Base-by-base conservation (phyloP, 1,140 invertebrate species). In the Drosophila ananassae region DNA sequence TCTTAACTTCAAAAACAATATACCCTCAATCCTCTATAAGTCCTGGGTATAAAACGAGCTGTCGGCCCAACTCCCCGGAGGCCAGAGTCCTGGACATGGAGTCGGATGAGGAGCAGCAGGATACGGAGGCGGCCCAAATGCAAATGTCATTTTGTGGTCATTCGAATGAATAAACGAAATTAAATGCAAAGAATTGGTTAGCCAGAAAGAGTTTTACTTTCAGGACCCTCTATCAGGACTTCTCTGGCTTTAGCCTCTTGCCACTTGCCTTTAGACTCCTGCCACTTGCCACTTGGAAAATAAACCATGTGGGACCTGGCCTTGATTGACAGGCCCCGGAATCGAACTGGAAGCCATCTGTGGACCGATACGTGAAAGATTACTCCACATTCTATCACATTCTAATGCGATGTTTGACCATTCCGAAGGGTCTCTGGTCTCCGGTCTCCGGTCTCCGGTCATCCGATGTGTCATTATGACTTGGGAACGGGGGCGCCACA, bases 161-260 rank as follows among this genome's bases (percentile, higher is more conserved):
- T 77, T 89, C 80, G 82, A 84, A 90, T 90, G 82, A 90, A 90
- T 90, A 90, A 89, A 89, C 89, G 89, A 90, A 90, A 90, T 90
- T 90, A 84, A 90, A 90, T 62, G 78, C 68, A 66, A 90, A 76
- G 82, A 79, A 73, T 67, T 52, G 63, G 44, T 25, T 30, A 52
- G 62, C 57, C 60, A 13, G 55, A 74, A 77, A 63, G 51, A 41
- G 79, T 87, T 84, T 74, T 62, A 72, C 77, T 62, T 28, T 28
- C 48, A 48, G 46, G 47, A 13, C 22, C 41, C 39, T n/a, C n/a
- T 21, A n/a, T 5, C 25, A 37, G 58, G 28, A 51, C 41, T 52
- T 24, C 34, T 21, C 39, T 3, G 46, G 22, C 22, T 67, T 13
- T 24, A 6, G n/a, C 17, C 60, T 12, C 51, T 28, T 28, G 25